phyloP scores from a whole-genome alignment of 2,113 vertebrate species.

The Shinisaurus crocodilurus region DNA sequence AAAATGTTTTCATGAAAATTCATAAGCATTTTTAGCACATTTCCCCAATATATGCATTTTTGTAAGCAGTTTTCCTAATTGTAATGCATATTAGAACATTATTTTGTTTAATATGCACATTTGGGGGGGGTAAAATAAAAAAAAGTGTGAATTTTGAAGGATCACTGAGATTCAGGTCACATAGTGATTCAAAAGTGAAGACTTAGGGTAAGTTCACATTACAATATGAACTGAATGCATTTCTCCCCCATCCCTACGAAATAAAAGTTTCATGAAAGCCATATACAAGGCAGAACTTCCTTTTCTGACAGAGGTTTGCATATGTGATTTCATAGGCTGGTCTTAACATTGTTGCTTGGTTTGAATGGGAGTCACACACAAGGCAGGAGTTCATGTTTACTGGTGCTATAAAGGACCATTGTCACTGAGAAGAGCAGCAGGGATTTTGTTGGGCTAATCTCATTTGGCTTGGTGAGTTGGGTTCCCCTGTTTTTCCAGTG shows the following conservation, averaged over 20 bases:
- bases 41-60: too few species aligned
- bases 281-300: neutral
- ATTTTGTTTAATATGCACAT: too few species aligned
- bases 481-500: neutral
- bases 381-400: slow-evolving; percentile 4
- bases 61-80: too few species aligned
- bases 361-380: neutral
- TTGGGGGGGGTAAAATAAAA: too few species aligned
- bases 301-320: neutral
- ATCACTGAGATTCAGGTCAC: too few species aligned
- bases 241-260: neutral
- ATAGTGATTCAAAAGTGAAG: too few species aligned
- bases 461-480: slow-evolving; percentile 13
- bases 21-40: too few species aligned
- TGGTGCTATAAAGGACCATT: neutral
- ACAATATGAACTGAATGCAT: too few species aligned
- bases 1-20: too few species aligned
- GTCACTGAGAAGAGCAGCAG: slow-evolving; percentile 24
- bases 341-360: neutral
- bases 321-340: neutral
- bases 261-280: neutral
- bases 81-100: too few species aligned
- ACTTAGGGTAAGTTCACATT: too few species aligned
- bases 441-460: slow-evolving; percentile 22
- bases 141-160: too few species aligned